phyloP scores from a whole-genome alignment of 2,888 invertebrate species.

The Pterobdella sp. region DNA sequence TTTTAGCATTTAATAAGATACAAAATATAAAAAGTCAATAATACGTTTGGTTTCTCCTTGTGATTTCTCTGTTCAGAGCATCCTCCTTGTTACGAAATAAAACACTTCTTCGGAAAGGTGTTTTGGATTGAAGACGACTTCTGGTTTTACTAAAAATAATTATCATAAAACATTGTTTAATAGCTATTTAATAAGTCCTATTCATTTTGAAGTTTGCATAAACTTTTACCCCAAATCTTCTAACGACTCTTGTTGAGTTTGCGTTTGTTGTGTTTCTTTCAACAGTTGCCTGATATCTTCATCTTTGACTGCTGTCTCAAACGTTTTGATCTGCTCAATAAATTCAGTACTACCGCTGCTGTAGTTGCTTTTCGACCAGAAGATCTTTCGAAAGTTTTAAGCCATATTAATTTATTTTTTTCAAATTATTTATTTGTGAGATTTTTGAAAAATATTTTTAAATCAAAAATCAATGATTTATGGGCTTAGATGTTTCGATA shows the following conservation, averaged over 20 bases:
- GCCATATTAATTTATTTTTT: too few relatives aligned
- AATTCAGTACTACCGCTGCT: constrained; percentile 79
- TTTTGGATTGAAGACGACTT: constrained; percentile 19
- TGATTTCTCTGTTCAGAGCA: constrained; percentile 12
- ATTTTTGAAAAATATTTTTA: too few relatives aligned
- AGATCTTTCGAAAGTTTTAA: constrained; percentile 33
- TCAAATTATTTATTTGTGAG: too few relatives aligned
- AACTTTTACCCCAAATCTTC: constrained; percentile 3
- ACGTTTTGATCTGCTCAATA: constrained; percentile 83
- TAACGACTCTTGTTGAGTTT: not conserved
- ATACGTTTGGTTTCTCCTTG: constrained; percentile 1
- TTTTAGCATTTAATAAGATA: not conserved
- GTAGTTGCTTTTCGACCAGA: constrained; percentile 54
- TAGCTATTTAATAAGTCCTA: too few relatives aligned
- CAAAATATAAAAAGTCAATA: not conserved
- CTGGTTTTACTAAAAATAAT: constrained; percentile 6
- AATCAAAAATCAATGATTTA: too few relatives aligned
- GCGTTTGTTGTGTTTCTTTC: constrained; percentile 5
- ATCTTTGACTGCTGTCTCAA: constrained; percentile 81
- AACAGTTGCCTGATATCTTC: constrained; percentile 61
- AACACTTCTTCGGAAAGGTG: constrained; percentile 16
- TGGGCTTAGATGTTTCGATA: too few relatives aligned
- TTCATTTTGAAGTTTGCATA: not conserved
- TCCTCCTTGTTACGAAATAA: constrained; percentile 17
- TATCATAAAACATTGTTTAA: too few relatives aligned